Base-by-base conservation (phyloP, 2,113 vertebrate genomes). In the Neodon shergylaensis region DNA sequence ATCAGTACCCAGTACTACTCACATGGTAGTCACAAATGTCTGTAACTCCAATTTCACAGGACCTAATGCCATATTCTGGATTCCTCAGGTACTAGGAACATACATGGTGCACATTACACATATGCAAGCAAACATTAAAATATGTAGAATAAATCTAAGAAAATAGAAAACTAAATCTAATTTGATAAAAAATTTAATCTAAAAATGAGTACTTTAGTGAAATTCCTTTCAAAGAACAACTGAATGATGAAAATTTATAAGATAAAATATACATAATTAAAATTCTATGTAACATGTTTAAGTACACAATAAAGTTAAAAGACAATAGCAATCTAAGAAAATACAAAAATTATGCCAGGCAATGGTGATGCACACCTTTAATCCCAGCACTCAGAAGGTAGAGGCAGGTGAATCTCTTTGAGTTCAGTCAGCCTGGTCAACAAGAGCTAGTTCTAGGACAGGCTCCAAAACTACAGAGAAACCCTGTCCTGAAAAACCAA, bases 191-290 rank as follows among this genome's bases (percentile, higher is more conserved):
- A 21, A 47, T 42, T 87, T 83, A 86, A 73, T 39, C n/a, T 79
- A 85, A 94, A 92, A 92, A 79, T 92, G 28, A 84, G 10, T 6
- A 91, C 22, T 87, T 88, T 70, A 89, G 52, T 26, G 17, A 24
- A 92, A 90, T 21, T 26, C 6, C n/a, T 93, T 90, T 82, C 68
- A 63, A 93, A 87, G 21, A 95, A 87, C 87, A 44, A 42, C 83
- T 73, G 26, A 93, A 82, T 73, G 16, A 76, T 22, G 2, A 31
- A 94, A 78, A 96, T 42, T 54, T 81, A 82, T 66, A 70, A 54
- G 4, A 84, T 83, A 63, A 84, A 66, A 47, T 47, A 47, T 31
- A 47, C 44, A 79, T 11, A 82, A 91, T 66, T 85, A 28, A 90
- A 86, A 94, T 66, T 61, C 33, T 95, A 63, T 93, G 36, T 49